Evolutionary conservation across 2,113 vertebrate species (phyloP), one percentile per base, ranked within the genome.

Genomic region (Leuciscus idus): DNA sequence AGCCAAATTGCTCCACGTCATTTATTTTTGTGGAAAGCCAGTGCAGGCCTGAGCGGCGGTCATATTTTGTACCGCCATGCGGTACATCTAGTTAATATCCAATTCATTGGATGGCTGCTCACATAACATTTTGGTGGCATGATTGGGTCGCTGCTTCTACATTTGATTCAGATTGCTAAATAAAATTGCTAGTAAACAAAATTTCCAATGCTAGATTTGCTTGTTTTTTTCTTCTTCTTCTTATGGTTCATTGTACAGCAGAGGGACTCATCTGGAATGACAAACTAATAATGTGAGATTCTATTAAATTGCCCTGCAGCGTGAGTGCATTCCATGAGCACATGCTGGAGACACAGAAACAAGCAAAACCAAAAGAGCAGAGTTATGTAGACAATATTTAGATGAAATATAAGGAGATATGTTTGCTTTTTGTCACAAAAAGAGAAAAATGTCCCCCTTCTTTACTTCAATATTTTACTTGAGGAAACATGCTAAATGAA

Each of bases 231-330:
- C 0, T 39, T 12, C 9, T 39, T 33, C 10, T 59, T 11, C 12
- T 33, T 4, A 28, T 21, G 21, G 12, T 61, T 43, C 12, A 26
- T 2, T 80, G 19, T 23, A 43, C 17, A 12, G 4, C 19, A n/a
- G 11, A 48, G 39, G n/a, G 3, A 26, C 12, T 0, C 23, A 28
- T 12, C 23, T 2, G 8, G 21, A 62, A 62, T 43, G 2, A 62
- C 57, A 48, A 10, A 7, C 10, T 33, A 57, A 33, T 10, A 79
- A 21, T 39, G 55, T 59, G 52, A 61, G 57, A 46, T 81, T 62
- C 13, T 28, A 23, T 81, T 28, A 26, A 81, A 26, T n/a, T 28
- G 21, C n/a, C 78, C 78, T 64, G 57, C 33, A 43, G 78, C 78
- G 8, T 57, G 33, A 13, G 6, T 11, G 33, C 52, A 39, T 79